Conservation (phyloP, 2,888 invertebrate genomes). For the Drosophila subsilvestris region DNA sequence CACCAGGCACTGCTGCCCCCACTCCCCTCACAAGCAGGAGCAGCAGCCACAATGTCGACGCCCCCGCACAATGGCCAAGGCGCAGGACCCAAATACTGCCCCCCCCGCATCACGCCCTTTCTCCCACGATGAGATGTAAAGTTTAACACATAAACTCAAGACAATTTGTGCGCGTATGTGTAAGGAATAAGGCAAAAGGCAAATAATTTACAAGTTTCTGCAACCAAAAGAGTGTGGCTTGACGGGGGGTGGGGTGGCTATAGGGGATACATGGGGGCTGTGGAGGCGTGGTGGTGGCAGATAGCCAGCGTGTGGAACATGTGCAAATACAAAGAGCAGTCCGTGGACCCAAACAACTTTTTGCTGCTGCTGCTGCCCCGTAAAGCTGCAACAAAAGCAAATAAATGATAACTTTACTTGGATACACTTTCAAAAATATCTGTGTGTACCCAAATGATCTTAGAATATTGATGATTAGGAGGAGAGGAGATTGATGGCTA, state of each 20-base stretch:
- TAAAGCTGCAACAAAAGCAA: slow-evolving; percentile 22
- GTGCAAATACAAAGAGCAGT: slow-evolving; percentile 67
- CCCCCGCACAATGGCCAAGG: slow-evolving; percentile 10
- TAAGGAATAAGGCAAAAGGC: slow-evolving; percentile 79
- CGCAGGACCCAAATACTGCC: background rate
- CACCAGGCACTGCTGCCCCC: slow-evolving; percentile 37
- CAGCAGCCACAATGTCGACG: slow-evolving; percentile 28
- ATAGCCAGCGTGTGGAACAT: slow-evolving; percentile 44
- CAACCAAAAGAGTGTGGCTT: slow-evolving; percentile 53
- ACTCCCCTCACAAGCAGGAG: slow-evolving; percentile 5
- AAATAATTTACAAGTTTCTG: slow-evolving; percentile 81
- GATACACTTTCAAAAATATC: background rate
- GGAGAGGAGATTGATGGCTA: background rate
- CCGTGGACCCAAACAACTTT: slow-evolving; percentile 40
- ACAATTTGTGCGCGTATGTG: slow-evolving; percentile 78
- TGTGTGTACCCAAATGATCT: background rate
- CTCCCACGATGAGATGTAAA: slow-evolving; percentile 67
- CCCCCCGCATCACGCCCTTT: background rate
- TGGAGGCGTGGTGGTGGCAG: background rate
- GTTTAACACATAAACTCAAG: slow-evolving; percentile 81
- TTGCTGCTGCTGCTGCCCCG: slow-evolving; percentile 28
- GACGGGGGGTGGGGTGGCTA: background rate
- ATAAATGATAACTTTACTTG: background rate
- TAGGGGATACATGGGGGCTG: background rate
- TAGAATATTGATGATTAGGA: too few species aligned